These are phyloP conservation scores for Epinotia brunnichana DNA, from an alignment of 2,888 invertebrate genomes.

Conservation along the genomic window DNA sequence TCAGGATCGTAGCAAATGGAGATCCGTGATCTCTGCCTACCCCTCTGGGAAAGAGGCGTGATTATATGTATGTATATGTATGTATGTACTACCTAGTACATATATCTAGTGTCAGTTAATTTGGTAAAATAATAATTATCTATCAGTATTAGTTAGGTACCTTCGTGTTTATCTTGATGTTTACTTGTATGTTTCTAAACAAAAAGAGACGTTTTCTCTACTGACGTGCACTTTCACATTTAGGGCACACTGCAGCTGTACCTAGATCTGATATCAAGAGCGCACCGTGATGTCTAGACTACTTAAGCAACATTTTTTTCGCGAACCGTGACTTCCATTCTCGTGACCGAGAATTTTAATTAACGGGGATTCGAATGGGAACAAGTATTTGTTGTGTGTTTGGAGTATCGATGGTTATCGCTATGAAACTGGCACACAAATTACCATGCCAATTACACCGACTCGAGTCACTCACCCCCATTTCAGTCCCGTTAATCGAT, in stretches of 20 bases:
- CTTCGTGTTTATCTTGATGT: background rate
- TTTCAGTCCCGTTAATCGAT: slow-evolving; percentile 60
- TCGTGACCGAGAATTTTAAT: slow-evolving; percentile 18
- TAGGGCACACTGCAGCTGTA: slow-evolving; percentile 7
- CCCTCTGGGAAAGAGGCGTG: too few species aligned
- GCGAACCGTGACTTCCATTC: slow-evolving; percentile 3
- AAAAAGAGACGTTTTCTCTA: background rate
- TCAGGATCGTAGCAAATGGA: too few species aligned
- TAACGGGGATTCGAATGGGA: background rate
- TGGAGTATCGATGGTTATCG: slow-evolving; percentile 54
- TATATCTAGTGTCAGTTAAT: too few species aligned
- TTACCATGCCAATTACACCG: slow-evolving; percentile 51
- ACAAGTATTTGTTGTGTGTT: slow-evolving; percentile 11
- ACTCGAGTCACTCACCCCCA: slow-evolving; percentile 64
- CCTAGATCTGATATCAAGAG: slow-evolving; percentile 6
- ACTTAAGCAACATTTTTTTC: slow-evolving; percentile 9
- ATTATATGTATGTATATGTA: too few species aligned
- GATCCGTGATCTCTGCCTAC: too few species aligned
- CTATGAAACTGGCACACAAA: slow-evolving; percentile 57
- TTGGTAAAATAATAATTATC: too few species aligned
- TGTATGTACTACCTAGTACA: too few species aligned
- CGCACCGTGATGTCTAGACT: slow-evolving; percentile 34
- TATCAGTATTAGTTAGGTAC: background rate
- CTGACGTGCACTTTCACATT: slow-evolving; percentile 8
- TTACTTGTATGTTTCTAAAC: background rate